Percentiles rank a stretch among this genome's conserved stretches.
Conservation (phyloP, 2,113 vertebrate genomes). For the Cheilinus undulatus region DNA sequence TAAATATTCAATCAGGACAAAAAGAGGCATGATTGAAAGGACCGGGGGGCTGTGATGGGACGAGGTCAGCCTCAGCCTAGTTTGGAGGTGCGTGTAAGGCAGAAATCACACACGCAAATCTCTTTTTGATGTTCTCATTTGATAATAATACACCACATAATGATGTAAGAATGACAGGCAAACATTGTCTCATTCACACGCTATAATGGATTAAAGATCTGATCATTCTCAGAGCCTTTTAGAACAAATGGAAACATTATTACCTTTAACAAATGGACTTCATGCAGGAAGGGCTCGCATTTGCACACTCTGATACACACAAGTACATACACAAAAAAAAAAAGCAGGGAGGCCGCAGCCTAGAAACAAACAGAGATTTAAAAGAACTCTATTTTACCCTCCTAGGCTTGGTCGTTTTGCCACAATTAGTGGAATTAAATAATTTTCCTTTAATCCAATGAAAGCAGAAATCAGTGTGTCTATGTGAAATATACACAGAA, state of each 20-base stretch:
- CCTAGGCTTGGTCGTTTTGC: not conserved
- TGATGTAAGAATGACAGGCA: slow-evolving; percentile 24
- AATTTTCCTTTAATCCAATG: not conserved
- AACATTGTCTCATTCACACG: slow-evolving; percentile 28
- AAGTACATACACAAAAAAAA: not conserved
- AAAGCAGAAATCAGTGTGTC: not conserved
- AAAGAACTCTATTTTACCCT: too few relatives aligned
- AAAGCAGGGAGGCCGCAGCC: not conserved
- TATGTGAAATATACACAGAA: too few relatives aligned
- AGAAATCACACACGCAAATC: slow-evolving; percentile 48
- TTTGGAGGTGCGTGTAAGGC: slow-evolving; percentile 18
- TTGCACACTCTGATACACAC: not conserved
- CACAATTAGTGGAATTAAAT: not conserved
- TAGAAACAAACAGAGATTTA: too few relatives aligned
- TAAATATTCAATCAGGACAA: slow-evolving; percentile 79
- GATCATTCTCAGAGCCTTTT: slow-evolving; percentile 35
- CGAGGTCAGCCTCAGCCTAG: slow-evolving; percentile 12
- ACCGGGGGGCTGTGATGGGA: slow-evolving; percentile 19
- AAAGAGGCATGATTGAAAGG: slow-evolving; percentile 69
- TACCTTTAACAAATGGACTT: slow-evolving; percentile 28
- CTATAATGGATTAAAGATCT: slow-evolving; percentile 30
- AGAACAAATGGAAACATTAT: slow-evolving; percentile 37
- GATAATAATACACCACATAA: slow-evolving; percentile 46
- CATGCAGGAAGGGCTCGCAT: not conserved
- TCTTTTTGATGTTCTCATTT: slow-evolving; percentile 58